phyloP scores from a whole-genome alignment of 2,113 vertebrate genomes.

The Hemicordylus capensis region DNA sequence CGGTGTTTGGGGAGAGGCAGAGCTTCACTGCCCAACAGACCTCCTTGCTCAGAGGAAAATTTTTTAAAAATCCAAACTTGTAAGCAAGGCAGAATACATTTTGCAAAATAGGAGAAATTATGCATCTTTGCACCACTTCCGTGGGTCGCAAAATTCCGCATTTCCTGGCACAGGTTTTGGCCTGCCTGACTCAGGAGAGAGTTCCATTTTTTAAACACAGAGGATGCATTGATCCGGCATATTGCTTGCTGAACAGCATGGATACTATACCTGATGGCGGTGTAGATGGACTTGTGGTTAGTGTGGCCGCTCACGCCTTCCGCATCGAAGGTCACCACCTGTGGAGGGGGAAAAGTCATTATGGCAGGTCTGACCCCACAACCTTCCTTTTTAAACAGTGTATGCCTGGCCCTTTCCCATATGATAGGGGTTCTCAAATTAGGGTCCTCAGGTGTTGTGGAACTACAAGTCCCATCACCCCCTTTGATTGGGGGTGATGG shows the following conservation, averaged over 20 bases:
- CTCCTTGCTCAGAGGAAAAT: background rate
- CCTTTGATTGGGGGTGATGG: too few relatives aligned
- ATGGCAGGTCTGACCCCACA: too few relatives aligned
- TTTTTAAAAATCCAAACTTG: background rate
- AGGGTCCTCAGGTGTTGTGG: too few relatives aligned
- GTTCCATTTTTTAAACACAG: background rate
- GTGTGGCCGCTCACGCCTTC: conserved; percentile 90
- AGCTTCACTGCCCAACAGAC: background rate
- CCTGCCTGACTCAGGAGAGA: too few relatives aligned
- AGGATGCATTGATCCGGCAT: background rate
- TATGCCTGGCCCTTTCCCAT: too few relatives aligned
- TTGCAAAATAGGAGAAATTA: background rate
- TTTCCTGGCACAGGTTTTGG: background rate
- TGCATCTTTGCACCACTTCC: background rate
- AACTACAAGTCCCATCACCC: too few relatives aligned
- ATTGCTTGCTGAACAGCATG: background rate
- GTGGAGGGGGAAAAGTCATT: conserved; percentile 47
- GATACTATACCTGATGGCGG: conserved; percentile 83
- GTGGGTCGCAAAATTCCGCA: background rate
- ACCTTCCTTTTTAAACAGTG: too few relatives aligned
- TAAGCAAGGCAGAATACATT: background rate
- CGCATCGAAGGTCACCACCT: conserved; percentile 95
- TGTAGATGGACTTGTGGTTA: conserved; percentile 87
- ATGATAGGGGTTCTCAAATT: too few relatives aligned
- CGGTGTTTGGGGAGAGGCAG: background rate